Evolutionary conservation across 2,797 vertebrate species (phyloP), one percentile per base, ranked within the genome.

Genomic region (Chanos chanos): DNA sequence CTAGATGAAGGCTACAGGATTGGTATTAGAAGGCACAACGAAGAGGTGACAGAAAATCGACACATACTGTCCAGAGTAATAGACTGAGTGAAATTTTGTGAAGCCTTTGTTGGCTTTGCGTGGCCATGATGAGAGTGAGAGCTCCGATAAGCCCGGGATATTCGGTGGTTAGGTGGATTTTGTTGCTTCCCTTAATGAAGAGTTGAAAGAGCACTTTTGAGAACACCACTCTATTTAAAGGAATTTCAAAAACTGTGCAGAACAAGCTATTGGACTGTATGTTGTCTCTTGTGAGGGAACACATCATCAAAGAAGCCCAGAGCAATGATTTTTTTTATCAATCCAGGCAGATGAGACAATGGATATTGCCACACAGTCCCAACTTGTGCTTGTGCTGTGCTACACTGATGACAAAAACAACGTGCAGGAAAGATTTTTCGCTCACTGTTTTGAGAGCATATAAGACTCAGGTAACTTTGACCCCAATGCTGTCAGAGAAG

Each of bases 361-460:
- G 18, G 25, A 64, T 45, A 56, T 58, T 47, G 53, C 52, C 40
- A 64, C 53, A 31, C 41, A 52, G 28, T 40, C 4, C 12, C 65
- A 68, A 40, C 4, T 55, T 62, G 65, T 53, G 61, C 61, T 64
- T 61, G 55, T 60, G 54, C 55, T 66, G 31, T 16, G 64, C 34
- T 66, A 59, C 53, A 65, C 61, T 30, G 56, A 66, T 34, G 56
- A 28, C 22, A 57, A 43, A 64, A 59, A 59, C 16, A 27, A 65
- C 21, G n/a, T 15, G 48, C 55, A 24, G 56, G 52, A 51, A 57
- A 19, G 34, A 52, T 30, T 33, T 27, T 10, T 34, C 25, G 30
- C 33, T 13, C 2, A 13, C 13, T 59, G 56, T 31, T 48, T 59
- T 36, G 2, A 47, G 31, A 47, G 19, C 7, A 28, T 63, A 4